Evolutionary conservation across 1,140 invertebrate genomes (phyloP), one percentile per base, ranked within the genome.

Genomic region (Lepeophtheirus salmonis): DNA sequence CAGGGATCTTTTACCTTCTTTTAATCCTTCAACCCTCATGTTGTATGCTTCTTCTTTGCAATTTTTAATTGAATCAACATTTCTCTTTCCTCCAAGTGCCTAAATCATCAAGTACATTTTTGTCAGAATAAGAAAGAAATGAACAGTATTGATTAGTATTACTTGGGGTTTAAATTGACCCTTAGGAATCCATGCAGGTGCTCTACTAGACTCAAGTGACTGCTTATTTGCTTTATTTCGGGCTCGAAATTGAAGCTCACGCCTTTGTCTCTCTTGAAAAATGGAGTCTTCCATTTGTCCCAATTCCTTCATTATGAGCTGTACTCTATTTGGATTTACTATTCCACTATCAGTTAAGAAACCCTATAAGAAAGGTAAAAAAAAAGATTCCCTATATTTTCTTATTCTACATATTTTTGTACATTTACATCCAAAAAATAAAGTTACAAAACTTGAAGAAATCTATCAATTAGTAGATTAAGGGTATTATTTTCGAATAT

Each of bases 251-350:
- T 79, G 75, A 57, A 87, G 69, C 69, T 97, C 92, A 65, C 80
- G 84, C 64, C 85, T 76, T 72, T 96, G 88, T 14, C 89, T 71
- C 58, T 82, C 84, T 68, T 86, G 88, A 70, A 99, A 99, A 66
- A 99, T 99, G 73, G 95, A 86, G 76, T 99, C 96, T 72, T 99
- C 96, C 2, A 83, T 82, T 70, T 84, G 78, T 1, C 95, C 96
- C 23, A 98, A 74, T 69, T 95, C 88, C 51, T 79, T 77, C 82
- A 98, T 83, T 21, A 99, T 96, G 60, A 94, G 70, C 72, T 98
- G 90, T 20, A 97, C 92, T 61, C 91, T 76, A 61, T 85, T 81
- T 51, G 97, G 74, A 71, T 91, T 84, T 1, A 97, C 90, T 64
- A 90, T 80, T 0, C 96, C 96, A 65, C 84, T 92, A 66, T 96